Conservation (phyloP, 2,888 invertebrate species). For the Copidosoma aretas region DNA sequence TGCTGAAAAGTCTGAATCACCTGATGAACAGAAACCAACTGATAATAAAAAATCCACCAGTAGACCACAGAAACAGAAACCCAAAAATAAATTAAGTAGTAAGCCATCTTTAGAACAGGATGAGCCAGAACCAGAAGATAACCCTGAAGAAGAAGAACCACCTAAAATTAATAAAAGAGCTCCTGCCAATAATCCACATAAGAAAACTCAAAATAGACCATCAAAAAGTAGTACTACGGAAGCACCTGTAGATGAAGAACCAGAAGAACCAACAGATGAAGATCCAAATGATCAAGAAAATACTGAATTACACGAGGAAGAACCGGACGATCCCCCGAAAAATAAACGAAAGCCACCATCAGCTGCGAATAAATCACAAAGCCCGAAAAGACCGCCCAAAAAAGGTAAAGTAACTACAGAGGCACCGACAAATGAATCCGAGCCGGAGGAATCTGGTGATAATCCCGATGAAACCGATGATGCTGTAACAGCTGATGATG, state of each 20-base stretch:
- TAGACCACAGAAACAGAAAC: neutral
- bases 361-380: neutral
- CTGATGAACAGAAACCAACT: neutral
- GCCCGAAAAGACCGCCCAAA: neutral
- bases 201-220: neutral
- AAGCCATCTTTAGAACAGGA: neutral
- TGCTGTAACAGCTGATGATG: neutral
- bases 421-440: neutral
- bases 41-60: neutral
- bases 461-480: conserved; percentile 2
- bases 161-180: neutral
- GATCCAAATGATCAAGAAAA: neutral
- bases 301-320: neutral
- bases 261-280: neutral
- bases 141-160: conserved; percentile 1
- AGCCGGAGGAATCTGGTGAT: conserved; percentile 5
- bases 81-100: neutral
- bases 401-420: conserved; percentile 1
- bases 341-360: neutral
- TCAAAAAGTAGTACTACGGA: neutral
- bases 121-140: neutral
- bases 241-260: neutral
- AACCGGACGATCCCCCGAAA: neutral
- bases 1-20: no score
- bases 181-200: neutral